Base-by-base conservation (phyloP, 2,888 invertebrate genomes). In the Melanostoma scalare region DNA sequence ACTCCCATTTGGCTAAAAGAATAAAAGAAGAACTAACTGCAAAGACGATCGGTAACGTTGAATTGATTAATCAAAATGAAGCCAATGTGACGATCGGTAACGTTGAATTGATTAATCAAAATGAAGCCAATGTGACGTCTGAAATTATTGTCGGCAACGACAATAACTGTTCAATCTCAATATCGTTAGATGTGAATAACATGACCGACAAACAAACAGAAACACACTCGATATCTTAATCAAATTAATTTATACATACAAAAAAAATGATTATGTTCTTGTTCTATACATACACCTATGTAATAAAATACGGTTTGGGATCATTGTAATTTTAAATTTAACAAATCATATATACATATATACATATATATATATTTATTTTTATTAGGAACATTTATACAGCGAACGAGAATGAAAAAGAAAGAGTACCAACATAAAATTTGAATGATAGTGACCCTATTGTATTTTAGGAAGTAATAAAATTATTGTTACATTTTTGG, bases 1-100 rank as follows among this genome's bases (percentile, higher is more conserved):
- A 95, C 60, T 95, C 95, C 81, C 96, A 96, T 91, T 93, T 95
- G 87, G 94, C 94, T n/a, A 94, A 95, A 88, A 93, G 96, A 44
- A 94, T 95, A 61, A 95, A 96, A 85, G 95, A 95, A 89, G 95
- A 95, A 89, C 48, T 84, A 4, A 74, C 60, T 35, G 84, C 74
- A 53, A 84, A 84, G 35, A 55, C 84, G 5, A 74, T 74, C 9
- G 46, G 61, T 68, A 63, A 53, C 42, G 46, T 44, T 38, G 74
- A 46, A 42, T 50, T 50, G 9, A 55, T 50, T 9, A 69, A 78
- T 73, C 78, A 78, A 67, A 71, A 48, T 38, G n/a, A n/a, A n/a
- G n/a, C n/a, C n/a, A n/a, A n/a, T n/a, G n/a, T n/a, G 35, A 55
- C 84, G 5, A 74, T 74, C 9, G 46, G 61, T 68, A 63, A 53